Conservation (phyloP, 2,113 vertebrate genomes). For the Megaceryle maxima region DNA sequence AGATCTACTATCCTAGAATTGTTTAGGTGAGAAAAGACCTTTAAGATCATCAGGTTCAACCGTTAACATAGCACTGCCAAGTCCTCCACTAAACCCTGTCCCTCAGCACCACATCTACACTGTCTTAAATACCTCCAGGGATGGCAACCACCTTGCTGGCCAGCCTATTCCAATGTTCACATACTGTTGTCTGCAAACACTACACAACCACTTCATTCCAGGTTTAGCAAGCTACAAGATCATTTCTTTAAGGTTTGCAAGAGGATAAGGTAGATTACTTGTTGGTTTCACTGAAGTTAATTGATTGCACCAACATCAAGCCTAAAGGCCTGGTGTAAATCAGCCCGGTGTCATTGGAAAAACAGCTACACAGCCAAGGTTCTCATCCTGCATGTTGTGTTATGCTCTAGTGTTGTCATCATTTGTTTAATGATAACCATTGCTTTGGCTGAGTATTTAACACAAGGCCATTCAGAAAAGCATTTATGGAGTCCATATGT, state of each 20-base stretch:
- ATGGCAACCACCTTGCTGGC: not conserved
- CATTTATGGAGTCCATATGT: conserved; percentile 36
- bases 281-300: not conserved
- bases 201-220: not conserved
- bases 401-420: not conserved
- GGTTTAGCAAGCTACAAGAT: not conserved
- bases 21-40: not conserved
- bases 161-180: not conserved
- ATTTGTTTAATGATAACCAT: conserved; percentile 32
- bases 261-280: not conserved
- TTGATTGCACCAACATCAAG: not conserved
- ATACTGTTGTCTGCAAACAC: not conserved
- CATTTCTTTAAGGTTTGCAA: not conserved
- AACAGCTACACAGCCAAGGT: not conserved
- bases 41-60: not conserved
- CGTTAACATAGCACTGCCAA: not conserved
- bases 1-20: not conserved
- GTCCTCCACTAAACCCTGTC: not conserved
- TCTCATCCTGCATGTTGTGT: not conserved
- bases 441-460: conserved; percentile 8
- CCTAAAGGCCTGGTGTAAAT: not conserved
- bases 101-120: not conserved
- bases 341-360: not conserved
- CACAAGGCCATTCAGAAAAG: not conserved
- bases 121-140: not conserved